Evolutionary conservation across 2,113 vertebrate species (phyloP), one percentile per base, ranked within the genome.

Genomic region (Archocentrus centrarchus): DNA sequence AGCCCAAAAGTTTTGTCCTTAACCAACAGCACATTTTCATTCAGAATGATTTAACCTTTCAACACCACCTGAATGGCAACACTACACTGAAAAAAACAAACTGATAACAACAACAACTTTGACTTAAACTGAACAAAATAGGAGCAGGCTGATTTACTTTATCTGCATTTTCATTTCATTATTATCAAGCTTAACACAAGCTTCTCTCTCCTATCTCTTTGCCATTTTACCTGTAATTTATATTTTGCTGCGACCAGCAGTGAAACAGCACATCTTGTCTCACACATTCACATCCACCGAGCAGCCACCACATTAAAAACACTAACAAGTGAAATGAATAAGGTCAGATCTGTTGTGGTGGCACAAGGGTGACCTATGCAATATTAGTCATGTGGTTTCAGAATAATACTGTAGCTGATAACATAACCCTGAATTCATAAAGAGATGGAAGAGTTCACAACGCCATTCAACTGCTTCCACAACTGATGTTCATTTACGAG

Each of bases 401-500:
- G 22, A 68, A 39, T 11, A 55, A 73, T 35, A 55, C 10, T 73
- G 27, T 14, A 8, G 47, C 20, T 5, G 20, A 73, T 73, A 55
- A n/a, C 47, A 14, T 55, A 73, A 55, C 47, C 18, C 20, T 55
- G 18, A 73, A n/a, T 55, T 73, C 32, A 73, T 32, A 55, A 73
- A 53, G 44, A 73, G 7, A 53, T 6, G 66, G 44, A 73, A 53
- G 44, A 18, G 20, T 73, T 53, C 66, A 70, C 15, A 47, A n/a
- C 1, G 17, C 24, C 44, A 53, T 53, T 53, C 1, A 30, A 85
- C 37, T 78, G 81, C 66, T 82, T 81, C 53, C 24, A 41, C 83
- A 79, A 77, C 63, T 81, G 82, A 86, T 83, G 70, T 73, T 86
- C 73, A 87, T 91, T 90, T 85, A 84, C 59, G 58, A 90, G 35